Evolutionary conservation across 1,140 invertebrate species (phyloP).

Genomic region (Chymomyza costata): DNA sequence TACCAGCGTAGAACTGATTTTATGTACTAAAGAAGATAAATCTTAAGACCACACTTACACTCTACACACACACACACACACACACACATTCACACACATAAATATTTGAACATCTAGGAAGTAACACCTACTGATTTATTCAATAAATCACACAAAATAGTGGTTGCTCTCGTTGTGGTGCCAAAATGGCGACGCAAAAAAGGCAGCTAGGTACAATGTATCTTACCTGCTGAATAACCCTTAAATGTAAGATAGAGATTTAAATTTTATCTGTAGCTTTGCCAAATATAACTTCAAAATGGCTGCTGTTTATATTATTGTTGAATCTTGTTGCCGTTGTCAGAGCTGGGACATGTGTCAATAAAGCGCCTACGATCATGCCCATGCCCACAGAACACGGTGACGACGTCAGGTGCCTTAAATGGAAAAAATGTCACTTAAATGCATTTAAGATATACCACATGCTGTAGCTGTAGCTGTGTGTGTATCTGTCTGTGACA

Average conservation of each 20-base stretch:
- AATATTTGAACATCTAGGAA: constrained; percentile 56
- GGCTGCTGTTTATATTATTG: constrained; percentile 18
- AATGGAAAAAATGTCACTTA: constrained; percentile 40
- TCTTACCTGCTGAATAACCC: constrained; percentile 35
- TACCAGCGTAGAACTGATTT: constrained; percentile 32
- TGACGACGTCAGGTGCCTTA: constrained; percentile 8
- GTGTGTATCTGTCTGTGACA: not conserved
- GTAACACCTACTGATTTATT: constrained; percentile 57
- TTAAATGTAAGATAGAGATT: constrained; percentile 40
- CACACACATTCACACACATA: constrained; percentile 29
- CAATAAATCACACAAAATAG: constrained; percentile 66
- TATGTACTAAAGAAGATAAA: constrained; percentile 61
- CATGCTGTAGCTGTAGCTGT: constrained; percentile 8
- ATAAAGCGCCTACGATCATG: no score
- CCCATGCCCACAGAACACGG: no score
- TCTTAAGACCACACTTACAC: constrained; percentile 43
- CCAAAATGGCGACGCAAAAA: no score
- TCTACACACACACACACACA: constrained; percentile 5
- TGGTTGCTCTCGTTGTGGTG: constrained; percentile 4
- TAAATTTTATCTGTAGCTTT: constrained; percentile 55
- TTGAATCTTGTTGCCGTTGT: constrained; percentile 11
- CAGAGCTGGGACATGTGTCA: constrained; percentile 51
- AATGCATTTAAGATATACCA: constrained; percentile 59
- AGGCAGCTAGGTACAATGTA: no score
- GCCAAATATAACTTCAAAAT: constrained; percentile 14